Percentiles rank a stretch among this genome's conserved stretches.
Conservation (phyloP, 2,797 vertebrate genomes). For the Kryptolebias ocellatus region DNA sequence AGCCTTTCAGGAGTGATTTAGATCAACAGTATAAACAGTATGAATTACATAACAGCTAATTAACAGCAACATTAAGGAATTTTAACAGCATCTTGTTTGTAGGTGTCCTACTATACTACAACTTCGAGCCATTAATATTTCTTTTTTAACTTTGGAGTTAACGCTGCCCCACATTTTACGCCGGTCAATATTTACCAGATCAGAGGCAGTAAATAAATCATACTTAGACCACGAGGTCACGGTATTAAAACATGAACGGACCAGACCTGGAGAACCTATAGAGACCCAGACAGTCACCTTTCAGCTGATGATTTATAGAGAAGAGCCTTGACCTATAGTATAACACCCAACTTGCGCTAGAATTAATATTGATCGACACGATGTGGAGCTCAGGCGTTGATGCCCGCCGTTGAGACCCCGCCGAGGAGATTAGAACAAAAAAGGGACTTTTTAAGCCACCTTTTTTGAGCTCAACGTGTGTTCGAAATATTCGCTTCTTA, state of each 20-base stretch:
- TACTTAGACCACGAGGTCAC: constrained; percentile 55
- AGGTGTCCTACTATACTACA: neutral
- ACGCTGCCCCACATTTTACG: constrained; percentile 23
- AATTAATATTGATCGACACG: constrained; percentile 76
- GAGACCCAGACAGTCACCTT: constrained; percentile 73
- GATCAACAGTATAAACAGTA: neutral
- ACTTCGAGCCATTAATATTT: constrained; percentile 11
- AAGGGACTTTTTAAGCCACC: constrained; percentile 29
- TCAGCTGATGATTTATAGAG: constrained; percentile 76
- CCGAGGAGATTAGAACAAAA: constrained; percentile 43
- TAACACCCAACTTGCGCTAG: constrained; percentile 65
- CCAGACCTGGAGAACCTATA: constrained; percentile 42
- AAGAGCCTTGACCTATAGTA: constrained; percentile 71
- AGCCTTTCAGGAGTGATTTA: constrained; percentile 24
- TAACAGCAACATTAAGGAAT: constrained; percentile 1
- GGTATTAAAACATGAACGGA: constrained; percentile 55
- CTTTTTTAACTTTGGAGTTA: constrained; percentile 29
- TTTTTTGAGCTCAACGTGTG: constrained; percentile 5
- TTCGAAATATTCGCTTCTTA: neutral
- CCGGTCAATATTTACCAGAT: constrained; percentile 73
- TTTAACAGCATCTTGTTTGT: constrained; percentile 1
- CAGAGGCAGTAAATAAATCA: constrained; percentile 71
- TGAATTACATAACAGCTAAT: constrained; percentile 10
- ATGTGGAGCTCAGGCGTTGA: constrained; percentile 46
- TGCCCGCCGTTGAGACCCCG: constrained; percentile 35